Conservation (phyloP, 2,888 invertebrate genomes). For the Nesidiocoris tenuis region DNA sequence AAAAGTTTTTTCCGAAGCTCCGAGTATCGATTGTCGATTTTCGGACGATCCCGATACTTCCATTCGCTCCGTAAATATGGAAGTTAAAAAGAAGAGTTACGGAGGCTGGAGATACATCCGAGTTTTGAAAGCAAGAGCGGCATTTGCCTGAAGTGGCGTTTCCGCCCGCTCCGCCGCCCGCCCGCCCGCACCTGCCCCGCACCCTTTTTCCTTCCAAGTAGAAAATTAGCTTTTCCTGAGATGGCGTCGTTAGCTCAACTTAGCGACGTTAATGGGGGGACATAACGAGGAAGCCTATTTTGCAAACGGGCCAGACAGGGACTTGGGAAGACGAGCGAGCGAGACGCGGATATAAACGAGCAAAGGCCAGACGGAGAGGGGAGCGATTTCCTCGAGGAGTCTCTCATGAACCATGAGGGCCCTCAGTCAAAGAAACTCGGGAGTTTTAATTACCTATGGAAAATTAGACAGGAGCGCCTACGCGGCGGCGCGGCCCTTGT, state of each 20-base stretch:
- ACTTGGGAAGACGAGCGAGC: neutral
- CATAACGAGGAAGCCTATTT: neutral
- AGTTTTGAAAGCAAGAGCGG: neutral
- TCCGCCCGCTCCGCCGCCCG: neutral
- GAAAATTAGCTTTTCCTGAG: slow-evolving; percentile 2
- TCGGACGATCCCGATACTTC: too few relatives aligned
- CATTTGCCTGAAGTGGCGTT: neutral
- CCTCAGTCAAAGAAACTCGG: slow-evolving; percentile 8
- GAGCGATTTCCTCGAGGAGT: neutral
- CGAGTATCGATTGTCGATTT: too few relatives aligned
- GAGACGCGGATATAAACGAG: too few relatives aligned
- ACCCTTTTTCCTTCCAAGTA: neutral
- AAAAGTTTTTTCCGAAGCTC: too few relatives aligned
- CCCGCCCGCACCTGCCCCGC: neutral
- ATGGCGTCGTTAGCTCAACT: slow-evolving; percentile 16
- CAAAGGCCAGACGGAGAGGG: neutral
- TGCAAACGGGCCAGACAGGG: neutral
- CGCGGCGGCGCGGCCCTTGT: neutral
- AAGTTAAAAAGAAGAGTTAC: too few relatives aligned
- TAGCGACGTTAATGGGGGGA: slow-evolving; percentile 7
- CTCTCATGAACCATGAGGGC: neutral
- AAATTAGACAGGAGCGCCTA: slow-evolving; percentile 9
- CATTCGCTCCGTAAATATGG: too few relatives aligned
- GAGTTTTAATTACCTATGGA: slow-evolving; percentile 19
- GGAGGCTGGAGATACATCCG: neutral